These are phyloP conservation scores for Pectinophora gossypiella DNA, from an alignment of 1,140 invertebrate genomes.

Conservation along the genomic window DNA sequence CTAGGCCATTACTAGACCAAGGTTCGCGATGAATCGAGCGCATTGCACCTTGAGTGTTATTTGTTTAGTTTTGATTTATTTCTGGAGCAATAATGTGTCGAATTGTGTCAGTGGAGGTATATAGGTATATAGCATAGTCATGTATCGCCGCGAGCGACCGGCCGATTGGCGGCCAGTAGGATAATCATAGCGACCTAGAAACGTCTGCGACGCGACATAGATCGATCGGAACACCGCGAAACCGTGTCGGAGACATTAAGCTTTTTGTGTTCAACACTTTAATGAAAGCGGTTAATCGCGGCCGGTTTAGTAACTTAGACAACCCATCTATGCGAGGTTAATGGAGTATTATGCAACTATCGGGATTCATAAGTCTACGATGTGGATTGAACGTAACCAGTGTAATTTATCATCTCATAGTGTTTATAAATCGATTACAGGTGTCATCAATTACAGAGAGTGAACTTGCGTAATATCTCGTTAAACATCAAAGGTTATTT, in stretches of 20 bases:
- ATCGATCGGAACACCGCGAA: conserved; percentile 24
- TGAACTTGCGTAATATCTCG: conserved; percentile 8
- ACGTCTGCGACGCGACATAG: conserved; percentile 19
- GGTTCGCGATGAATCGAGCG: conserved; percentile 13
- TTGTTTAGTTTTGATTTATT: conserved; percentile 9
- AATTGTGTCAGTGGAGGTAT: not conserved
- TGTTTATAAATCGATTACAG: conserved; percentile 10
- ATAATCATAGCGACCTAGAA: conserved; percentile 33
- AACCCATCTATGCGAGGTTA: not conserved
- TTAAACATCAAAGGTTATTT: conserved; percentile 8
- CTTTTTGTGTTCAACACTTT: not conserved
- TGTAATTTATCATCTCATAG: not conserved
- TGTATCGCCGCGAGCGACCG: not conserved
- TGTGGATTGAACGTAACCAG: not conserved
- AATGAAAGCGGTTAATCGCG: not conserved
- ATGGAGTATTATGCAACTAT: not conserved
- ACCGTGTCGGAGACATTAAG: not conserved
- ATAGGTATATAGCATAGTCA: not conserved
- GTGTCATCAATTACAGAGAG: conserved; percentile 8
- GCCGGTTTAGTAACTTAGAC: not conserved
- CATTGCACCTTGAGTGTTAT: conserved; percentile 20
- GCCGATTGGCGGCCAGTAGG: conserved; percentile 5
- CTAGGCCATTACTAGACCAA: conserved; percentile 20
- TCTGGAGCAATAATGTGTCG: not conserved
- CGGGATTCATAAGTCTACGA: not conserved